Evolutionary conservation across 2,797 vertebrate genomes (phyloP), one percentile per base, ranked within the genome.

Genomic region (Rhincodon typus): DNA sequence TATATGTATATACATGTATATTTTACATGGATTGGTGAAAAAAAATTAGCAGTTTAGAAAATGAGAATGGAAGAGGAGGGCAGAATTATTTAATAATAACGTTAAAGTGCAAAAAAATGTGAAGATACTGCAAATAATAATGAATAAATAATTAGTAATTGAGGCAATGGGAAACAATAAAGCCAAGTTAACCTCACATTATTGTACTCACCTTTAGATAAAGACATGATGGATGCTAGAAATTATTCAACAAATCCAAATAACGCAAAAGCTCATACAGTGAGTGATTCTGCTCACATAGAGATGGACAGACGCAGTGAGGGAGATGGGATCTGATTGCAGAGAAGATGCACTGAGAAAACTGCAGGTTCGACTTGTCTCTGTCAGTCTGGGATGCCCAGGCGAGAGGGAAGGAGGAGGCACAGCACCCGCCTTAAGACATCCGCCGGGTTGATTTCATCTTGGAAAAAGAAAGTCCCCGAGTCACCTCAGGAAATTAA

Each of bases 151-250:
- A 0, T 53, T 13, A 27, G 25, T 4, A 88, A 88, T n/a, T 5
- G 34, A 34, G 30, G 1, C 34, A 91, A 38, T 74, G 72, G 1
- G 30, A n/a, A 21, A 42, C 30, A 69, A 42, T 13, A 19, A 67
- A 93, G 90, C 19, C 23, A 19, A 38, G 90, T n/a, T 19, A 38
- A 38, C 34, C 19, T 93, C 90, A 93, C 19, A 84, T 84, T 25
- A 84, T 0, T 69, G 42, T 13, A 4, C 97, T 95, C 97, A 98
- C 97, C 97, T 97, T 96, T 97, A 57, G 97, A 96, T 67, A 96
- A 91, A 12, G 97, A 97, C 96, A 97, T 97, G 95, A 34, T 70
- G 46, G 50, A 19, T n/a, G 25, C 46, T 77, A 30, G 69, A 34
- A 6, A 30, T 74, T 30, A 74, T 72, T 95, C 70, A 95, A 50